Evolutionary conservation across 2,113 vertebrate genomes (phyloP), one percentile per base, ranked within the genome.

Genomic region (Anguilla japonica): DNA sequence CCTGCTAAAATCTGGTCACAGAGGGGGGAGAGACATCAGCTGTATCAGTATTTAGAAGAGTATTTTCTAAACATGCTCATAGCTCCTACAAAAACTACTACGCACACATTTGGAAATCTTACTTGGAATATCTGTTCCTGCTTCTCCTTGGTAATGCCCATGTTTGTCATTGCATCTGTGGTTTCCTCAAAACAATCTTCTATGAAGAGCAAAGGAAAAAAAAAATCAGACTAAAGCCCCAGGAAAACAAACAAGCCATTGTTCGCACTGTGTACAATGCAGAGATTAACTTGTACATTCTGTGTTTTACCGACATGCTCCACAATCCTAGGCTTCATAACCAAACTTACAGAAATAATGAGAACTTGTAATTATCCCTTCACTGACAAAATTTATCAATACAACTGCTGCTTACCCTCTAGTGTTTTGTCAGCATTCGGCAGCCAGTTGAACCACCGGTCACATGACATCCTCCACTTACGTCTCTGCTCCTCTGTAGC

Each of bases 51-150:
- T 67, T 67, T 5, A 67, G 60, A 67, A 20, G 20, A 67, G 22
- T 22, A 67, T 67, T 29, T 75, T 34, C 26, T 75, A 75, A 13
- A n/a, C 11, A 8, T 34, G 3, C 40, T 41, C 20, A 20, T 18
- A 80, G 75, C 53, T 14, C 4, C 57, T 39, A 13, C 14, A 46
- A 18, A 41, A 29, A 26, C 26, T 2, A 26, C 7, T 29, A 75
- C n/a, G 11, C 6, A 75, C 9, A 13, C 26, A 34, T 34, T 53
- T 8, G 46, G 4, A 18, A n/a, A 13, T 9, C 94, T 96, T 93
- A 99, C 98, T 96, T 93, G 96, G 92, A 99, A 99, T 92, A 99
- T 93, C 53, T 97, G 96, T 90, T 91, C 95, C 93, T 96, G 97
- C 1, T 90, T 94, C 46, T 93, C 91, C 8, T n/a, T 50, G 67